Base-by-base conservation (phyloP, 1,140 invertebrate genomes). In the Leptonema lineaticorne region DNA sequence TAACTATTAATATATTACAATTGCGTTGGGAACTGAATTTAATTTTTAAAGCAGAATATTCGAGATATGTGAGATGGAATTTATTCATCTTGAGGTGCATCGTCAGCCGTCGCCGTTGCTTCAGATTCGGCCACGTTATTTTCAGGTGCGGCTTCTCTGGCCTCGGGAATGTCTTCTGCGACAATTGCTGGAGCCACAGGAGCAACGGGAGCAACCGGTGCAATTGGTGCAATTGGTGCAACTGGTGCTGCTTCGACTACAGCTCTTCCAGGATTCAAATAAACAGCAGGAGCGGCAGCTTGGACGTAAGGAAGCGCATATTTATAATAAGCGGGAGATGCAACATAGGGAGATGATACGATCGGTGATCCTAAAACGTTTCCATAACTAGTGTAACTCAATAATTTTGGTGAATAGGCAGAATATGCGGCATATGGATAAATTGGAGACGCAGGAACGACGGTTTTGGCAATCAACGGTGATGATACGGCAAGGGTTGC, bases 341-440 rank as follows among this genome's bases (percentile, higher is more conserved):
- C 66, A 3, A 72, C 63, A 30, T 67, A 68, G 5, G 71, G 67
- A 33, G 26, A 65, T 5, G 67, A 56, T 5, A 62, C 37, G n/a
- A n/a, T n/a, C 4, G 20, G 7, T 30, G 9, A 11, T n/a, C 29
- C n/a, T 30, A 58, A 58, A 22, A 62, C 1, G 30, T 16, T 62
- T n/a, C 11, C 16, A 37, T 62, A 62, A 26, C 59, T 37, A n/a
- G 59, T n/a, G 22, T 45, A 45, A 1, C 28, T 28, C 11, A 37
- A 59, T 2, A 28, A 57, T 9, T 30, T 57, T 57, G 26, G 53
- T n/a, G 59, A 37, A 45, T 26, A 46, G 26, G 33, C 14, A n/a
- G 59, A 45, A 27, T 62, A 62, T 45, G n/a, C 33, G 27, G 14
- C 22, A n/a, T 2, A 5, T n/a, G 30, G 6, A 37, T 37, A n/a